These are phyloP conservation scores for Habropoda laboriosa DNA, from an alignment of 1,140 invertebrate species.

Conservation along the genomic window DNA sequence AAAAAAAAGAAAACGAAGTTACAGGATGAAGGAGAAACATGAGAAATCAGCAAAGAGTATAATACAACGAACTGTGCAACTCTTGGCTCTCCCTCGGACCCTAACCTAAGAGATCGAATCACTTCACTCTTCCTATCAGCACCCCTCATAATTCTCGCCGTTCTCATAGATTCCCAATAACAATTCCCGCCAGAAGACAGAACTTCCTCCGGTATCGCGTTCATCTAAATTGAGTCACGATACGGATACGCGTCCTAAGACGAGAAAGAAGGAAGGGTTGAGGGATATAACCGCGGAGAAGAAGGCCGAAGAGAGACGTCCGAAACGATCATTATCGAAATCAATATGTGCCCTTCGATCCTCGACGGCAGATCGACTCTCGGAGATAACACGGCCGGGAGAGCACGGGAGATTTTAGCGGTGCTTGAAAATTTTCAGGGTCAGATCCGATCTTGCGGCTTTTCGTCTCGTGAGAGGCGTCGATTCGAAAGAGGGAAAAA, in stretches of 20 bases:
- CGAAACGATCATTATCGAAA: constrained; percentile 72
- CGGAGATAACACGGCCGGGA: constrained; percentile 20
- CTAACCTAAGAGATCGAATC: constrained; percentile 15
- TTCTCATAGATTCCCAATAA: constrained; percentile 8
- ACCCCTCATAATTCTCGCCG: neutral
- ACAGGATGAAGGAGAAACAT: too few species aligned
- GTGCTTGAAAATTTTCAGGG: constrained; percentile 36
- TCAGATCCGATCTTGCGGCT: constrained; percentile 36
- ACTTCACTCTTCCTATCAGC: neutral
- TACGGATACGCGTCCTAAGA: constrained; percentile 20
- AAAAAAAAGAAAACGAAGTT: too few species aligned
- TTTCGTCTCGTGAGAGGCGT: constrained; percentile 17
- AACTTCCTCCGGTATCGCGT: constrained; percentile 15
- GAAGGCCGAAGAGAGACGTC: neutral
- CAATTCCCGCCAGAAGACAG: constrained; percentile 11
- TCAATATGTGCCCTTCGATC: constrained; percentile 64
- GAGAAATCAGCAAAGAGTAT: neutral
- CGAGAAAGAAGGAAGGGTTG: neutral
- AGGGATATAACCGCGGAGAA: too few species aligned
- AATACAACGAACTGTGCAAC: neutral
- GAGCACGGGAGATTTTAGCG: constrained; percentile 26
- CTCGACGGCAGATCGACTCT: constrained; percentile 29
- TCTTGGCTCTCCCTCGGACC: too few species aligned
- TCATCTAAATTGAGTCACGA: constrained; percentile 52
- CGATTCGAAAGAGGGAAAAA: constrained; percentile 7